phyloP scores from a whole-genome alignment of 2,888 invertebrate genomes.

The Meandrusa payeni region DNA sequence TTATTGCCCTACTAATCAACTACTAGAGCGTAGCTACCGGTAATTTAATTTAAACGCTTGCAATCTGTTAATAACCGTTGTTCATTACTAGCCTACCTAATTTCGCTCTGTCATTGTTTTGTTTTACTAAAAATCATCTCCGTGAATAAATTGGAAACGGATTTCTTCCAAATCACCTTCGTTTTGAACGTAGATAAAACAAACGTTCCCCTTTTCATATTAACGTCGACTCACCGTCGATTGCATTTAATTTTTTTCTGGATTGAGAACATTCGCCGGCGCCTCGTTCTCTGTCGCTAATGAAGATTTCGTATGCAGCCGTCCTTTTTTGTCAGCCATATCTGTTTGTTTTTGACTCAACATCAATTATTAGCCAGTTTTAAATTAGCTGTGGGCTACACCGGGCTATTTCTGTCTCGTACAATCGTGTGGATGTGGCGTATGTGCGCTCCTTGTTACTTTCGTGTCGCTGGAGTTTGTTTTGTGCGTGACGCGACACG shows the following conservation, averaged over 20 bases:
- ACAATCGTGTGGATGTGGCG: constrained; percentile 29
- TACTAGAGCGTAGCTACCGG: constrained; percentile 50
- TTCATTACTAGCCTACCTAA: constrained; percentile 53
- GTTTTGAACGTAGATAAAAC: constrained; percentile 42
- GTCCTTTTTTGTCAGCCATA: constrained; percentile 77
- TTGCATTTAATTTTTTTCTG: constrained; percentile 57
- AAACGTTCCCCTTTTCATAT: constrained; percentile 43
- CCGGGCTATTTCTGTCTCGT: constrained; percentile 53
- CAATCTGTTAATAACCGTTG: constrained; percentile 64
- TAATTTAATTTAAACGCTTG: constrained; percentile 64
- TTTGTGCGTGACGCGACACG: constrained; percentile 78
- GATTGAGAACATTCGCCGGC: constrained; percentile 56
- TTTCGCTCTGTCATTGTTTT: constrained; percentile 67
- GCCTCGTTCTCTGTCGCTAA: constrained; percentile 63
- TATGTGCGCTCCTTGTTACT: constrained; percentile 50
- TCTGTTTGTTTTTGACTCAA: constrained; percentile 78
- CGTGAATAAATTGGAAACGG: constrained; percentile 62
- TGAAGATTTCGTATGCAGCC: constrained; percentile 69
- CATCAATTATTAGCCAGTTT: constrained; percentile 78
- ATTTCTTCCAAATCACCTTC: constrained; percentile 48
- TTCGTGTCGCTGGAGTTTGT: constrained; percentile 67
- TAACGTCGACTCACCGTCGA: constrained; percentile 68
- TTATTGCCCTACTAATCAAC: constrained; percentile 58
- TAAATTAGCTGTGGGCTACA: constrained; percentile 69
- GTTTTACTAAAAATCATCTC: constrained; percentile 59